Base-by-base conservation (phyloP, 2,888 invertebrate genomes). In the Nudaria mundana region DNA sequence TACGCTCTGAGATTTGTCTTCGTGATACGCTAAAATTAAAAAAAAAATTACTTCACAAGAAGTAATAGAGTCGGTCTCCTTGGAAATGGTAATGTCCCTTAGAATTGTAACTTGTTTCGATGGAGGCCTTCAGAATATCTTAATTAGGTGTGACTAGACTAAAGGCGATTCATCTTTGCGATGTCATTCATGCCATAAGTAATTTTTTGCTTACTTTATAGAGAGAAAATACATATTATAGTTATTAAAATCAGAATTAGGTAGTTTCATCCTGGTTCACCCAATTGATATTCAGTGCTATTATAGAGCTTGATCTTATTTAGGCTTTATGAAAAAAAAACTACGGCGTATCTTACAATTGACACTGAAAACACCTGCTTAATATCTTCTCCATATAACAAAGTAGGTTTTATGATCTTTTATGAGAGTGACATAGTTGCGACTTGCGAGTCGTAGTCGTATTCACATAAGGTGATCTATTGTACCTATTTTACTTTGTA, bases 21-120 rank as follows among this genome's bases (percentile, higher is more conserved):
- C 74, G 62, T 79, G 85, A 83, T 85, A 87, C 85, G 84, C 82
- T 82, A 76, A 85, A 86, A 81, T 82, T 76, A 63, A 28, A 11
- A 58, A 60, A 80, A 81, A 75, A 67, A 53, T 40, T 47, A 54
- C 63, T 67, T 52, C 56, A 56, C 50, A 68, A 63, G 58, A 65
- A 53, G 58, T 51, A 40, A 60, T 59, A 63, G 52, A 54, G 71
- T 63, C 81, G 81, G 83, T 61, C 66, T 76, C 76, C 75, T 82
- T 80, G 67, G 74, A 80, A 76, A 87, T 84, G 81, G 66, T 74
- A 84, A 84, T 85, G 42, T 55, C 61, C 60, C 56, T 56, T 67
- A 67, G 65, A 65, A 69, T 62, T 41, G 52, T 56, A 80, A 83
- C 83, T 79, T 74, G 83, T 85, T 81, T 65, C 52, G 54, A 53